Evolutionary conservation across 2,797 vertebrate species (phyloP).

Genomic region (Buceros bicornis): DNA sequence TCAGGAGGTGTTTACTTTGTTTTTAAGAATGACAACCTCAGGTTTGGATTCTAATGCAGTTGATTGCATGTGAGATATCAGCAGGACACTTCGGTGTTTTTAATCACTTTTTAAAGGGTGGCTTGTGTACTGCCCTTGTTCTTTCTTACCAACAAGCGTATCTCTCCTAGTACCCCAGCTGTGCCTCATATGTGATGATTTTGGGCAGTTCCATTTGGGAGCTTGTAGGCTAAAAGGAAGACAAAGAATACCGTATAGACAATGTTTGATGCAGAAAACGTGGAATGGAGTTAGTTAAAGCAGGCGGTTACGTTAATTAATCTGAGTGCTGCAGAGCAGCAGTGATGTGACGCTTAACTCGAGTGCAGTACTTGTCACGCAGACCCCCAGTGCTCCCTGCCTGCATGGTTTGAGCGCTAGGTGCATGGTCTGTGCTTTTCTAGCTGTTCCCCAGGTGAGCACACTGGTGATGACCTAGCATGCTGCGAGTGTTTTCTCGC

Average conservation of each 20-base stretch:
- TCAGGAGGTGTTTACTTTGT: not conserved
- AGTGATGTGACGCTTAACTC: not conserved
- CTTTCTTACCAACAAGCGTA: not conserved
- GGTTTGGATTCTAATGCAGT: not conserved
- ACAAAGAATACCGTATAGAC: not conserved
- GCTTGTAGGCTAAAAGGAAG: not conserved
- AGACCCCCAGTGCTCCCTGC: not conserved
- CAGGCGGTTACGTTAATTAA: not conserved
- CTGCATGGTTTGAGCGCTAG: rapidly evolving
- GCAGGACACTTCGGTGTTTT: not conserved
- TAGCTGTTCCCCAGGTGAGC: not conserved
- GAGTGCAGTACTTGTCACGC: rapidly evolving
- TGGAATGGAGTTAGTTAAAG: not conserved
- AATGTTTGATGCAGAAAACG: not conserved
- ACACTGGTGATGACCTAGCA: not conserved
- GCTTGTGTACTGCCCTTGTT: not conserved
- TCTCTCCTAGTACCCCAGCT: not conserved
- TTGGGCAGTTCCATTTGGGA: not conserved
- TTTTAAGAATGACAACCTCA: not conserved
- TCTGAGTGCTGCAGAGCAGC: not conserved
- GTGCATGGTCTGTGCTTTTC: rapidly evolving
- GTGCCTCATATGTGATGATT: not conserved
- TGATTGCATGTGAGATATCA: not conserved
- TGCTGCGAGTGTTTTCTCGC: not conserved
- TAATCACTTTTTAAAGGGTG: not conserved